These are phyloP conservation scores for Falco peregrinus DNA, from an alignment of 2,797 vertebrate genomes.

Conservation along the genomic window DNA sequence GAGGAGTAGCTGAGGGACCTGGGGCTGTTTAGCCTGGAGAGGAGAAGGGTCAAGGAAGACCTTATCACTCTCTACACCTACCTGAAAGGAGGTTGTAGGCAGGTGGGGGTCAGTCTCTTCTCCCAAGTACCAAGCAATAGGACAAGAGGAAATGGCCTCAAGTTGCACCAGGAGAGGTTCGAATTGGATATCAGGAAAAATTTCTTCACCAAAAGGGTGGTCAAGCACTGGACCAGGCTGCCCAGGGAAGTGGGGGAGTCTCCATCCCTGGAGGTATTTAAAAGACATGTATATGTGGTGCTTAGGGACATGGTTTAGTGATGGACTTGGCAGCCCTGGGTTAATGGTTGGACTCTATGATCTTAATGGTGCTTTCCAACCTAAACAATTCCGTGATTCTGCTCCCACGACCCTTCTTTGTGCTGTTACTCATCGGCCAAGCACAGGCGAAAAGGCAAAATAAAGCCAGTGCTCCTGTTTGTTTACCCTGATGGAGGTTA, in stretches of 20 bases:
- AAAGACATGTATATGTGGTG: neutral
- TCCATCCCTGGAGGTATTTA: neutral
- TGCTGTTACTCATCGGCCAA: neutral
- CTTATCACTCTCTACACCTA: rapidly evolving
- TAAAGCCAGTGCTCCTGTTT: neutral
- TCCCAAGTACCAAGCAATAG: neutral
- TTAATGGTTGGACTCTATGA: neutral
- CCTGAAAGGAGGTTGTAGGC: neutral
- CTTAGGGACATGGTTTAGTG: neutral
- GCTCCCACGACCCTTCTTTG: neutral
- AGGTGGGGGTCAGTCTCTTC: rapidly evolving
- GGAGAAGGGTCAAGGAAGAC: neutral
- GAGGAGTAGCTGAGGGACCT: neutral
- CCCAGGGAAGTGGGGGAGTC: neutral
- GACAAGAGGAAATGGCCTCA: rapidly evolving
- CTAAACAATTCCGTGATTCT: neutral
- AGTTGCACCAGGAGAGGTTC: neutral
- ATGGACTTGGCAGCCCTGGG: too few species aligned
- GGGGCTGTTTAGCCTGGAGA: neutral
- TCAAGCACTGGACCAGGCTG: neutral
- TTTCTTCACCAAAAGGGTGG: neutral
- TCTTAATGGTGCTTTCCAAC: neutral
- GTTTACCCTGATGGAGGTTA: neutral
- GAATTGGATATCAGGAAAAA: neutral
- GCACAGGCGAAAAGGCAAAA: neutral